Base-by-base conservation (phyloP, 2,797 vertebrate species). In the Forpus xanthops region DNA sequence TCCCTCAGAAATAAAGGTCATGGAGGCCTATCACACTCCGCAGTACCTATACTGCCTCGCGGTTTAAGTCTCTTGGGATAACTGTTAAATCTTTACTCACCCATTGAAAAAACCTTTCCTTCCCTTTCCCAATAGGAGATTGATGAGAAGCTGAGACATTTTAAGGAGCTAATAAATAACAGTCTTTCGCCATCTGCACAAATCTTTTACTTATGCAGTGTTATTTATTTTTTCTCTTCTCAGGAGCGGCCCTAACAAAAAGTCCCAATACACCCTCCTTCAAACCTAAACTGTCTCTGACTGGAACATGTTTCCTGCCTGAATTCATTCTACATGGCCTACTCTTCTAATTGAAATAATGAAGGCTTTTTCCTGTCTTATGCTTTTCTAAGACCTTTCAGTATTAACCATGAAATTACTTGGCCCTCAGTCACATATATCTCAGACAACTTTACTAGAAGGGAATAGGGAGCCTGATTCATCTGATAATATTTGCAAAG, bases 301-400 rank as follows among this genome's bases (percentile, higher is more conserved):
- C 39, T 94, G 49, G 83, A 95, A 86, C 47, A 89, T 85, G 94
- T 95, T 96, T 97, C 71, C 81, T 94, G 52, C 31, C 62, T 96
- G 82, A 97, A 88, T 96, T 94, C 79, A 93, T 96, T 96, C 92
- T 73, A 85, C 28, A 58, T 94, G 53, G 12, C 55, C 71, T 94
- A 84, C 49, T 96, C 96, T 96, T 91, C 74, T 83, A 96, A 94
- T 75, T 87, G 85, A 90, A 95, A 94, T 87, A 78, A 94, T 65
- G 53, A 90, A 93, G 74, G 68, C 25, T 79, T 88, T 94, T 91
- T 58, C 52, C 74, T 49, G 42, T 44, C 61, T 77, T 58, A 52
- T 77, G 7, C 49, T 60, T 81, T 39, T 68, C 39, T n/a, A 55
- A 96, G 90, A 61, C 11, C 20, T 91, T 80, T 88, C 77, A 31